phyloP scores from a whole-genome alignment of 30 jellyfish, hydroid and myxozoan species.

The Turritopsis rubra region DNA sequence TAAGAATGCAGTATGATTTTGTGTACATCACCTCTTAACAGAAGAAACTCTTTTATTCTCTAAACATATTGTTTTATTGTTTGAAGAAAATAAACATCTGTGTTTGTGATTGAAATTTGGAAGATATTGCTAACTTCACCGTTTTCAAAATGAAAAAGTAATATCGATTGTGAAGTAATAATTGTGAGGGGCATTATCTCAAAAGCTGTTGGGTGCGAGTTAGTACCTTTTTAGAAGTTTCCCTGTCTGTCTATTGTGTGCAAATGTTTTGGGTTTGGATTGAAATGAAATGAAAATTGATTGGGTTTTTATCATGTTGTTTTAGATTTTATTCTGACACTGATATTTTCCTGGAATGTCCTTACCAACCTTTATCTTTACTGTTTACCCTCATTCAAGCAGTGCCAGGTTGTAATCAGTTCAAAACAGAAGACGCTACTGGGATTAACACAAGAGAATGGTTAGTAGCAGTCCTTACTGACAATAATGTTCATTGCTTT shows the following conservation, averaged over 20 bases:
- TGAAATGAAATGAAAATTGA: not conserved
- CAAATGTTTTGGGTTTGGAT: too few species aligned
- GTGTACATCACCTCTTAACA: too few species aligned
- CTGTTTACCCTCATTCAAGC: slow-evolving; percentile 37
- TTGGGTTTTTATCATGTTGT: not conserved
- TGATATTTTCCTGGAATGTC: slow-evolving; percentile 50
- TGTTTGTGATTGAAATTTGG: too few species aligned
- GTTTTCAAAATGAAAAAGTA: too few species aligned
- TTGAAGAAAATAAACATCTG: too few species aligned
- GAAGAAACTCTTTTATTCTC: not conserved
- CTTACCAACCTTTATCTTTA: slow-evolving; percentile 53
- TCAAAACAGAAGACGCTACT: slow-evolving; percentile 53
- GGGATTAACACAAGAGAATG: slow-evolving; percentile 36
- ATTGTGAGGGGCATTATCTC: too few species aligned
- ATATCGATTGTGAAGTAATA: too few species aligned
- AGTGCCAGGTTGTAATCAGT: slow-evolving; percentile 33
- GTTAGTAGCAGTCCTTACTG: not conserved
- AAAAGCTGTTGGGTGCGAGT: too few species aligned
- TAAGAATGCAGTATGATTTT: not conserved
- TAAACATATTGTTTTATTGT: not conserved
- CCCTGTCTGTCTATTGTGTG: too few species aligned
- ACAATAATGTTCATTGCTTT: not conserved
- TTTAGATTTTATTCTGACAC: slow-evolving; percentile 42
- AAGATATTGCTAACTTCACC: too few species aligned
- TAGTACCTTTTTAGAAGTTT: too few species aligned